phyloP scores from a whole-genome alignment of 2,888 invertebrate genomes.

The Drosophila falleni region DNA sequence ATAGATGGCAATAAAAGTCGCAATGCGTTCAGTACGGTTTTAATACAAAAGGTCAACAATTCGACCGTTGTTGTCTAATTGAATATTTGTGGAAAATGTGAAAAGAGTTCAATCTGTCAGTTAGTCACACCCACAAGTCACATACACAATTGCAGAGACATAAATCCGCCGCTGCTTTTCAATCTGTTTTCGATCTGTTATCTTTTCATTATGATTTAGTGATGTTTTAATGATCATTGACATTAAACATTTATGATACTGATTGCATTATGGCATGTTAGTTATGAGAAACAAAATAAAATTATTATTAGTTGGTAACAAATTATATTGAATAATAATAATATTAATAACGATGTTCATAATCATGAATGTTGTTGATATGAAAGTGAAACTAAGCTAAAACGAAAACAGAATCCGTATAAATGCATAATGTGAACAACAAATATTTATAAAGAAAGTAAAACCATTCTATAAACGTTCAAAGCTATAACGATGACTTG shows the following conservation, averaged over 20 bases:
- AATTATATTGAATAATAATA: slow-evolving; percentile 76
- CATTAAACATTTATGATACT: slow-evolving; percentile 75
- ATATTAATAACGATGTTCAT: slow-evolving; percentile 67
- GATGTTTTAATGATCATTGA: slow-evolving; percentile 68
- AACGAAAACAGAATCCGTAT: slow-evolving; percentile 39
- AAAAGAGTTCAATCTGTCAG: slow-evolving; percentile 14
- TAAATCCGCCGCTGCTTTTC: slow-evolving; percentile 68
- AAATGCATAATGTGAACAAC: slow-evolving; percentile 67
- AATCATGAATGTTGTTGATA: slow-evolving; percentile 61
- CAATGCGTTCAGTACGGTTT: slow-evolving; percentile 12
- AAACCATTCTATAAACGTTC: slow-evolving; percentile 69
- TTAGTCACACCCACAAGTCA: slow-evolving; percentile 35
- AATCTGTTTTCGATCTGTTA: slow-evolving; percentile 66
- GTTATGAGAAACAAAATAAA: slow-evolving; percentile 76
- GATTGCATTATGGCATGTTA: slow-evolving; percentile 81
- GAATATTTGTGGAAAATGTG: slow-evolving; percentile 23
- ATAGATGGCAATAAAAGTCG: slow-evolving; percentile 29
- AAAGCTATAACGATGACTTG: slow-evolving; percentile 57
- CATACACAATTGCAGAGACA: slow-evolving; percentile 37
- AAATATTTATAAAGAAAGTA: slow-evolving; percentile 70
- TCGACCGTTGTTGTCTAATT: slow-evolving; percentile 27
- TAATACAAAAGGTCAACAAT: slow-evolving; percentile 17
- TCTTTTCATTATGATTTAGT: slow-evolving; percentile 61
- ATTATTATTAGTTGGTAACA: slow-evolving; percentile 81
- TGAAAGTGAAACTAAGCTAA: slow-evolving; percentile 67